Evolutionary conservation across 2,888 invertebrate genomes (phyloP).

Genomic region (Cremastinae sp.): DNA sequence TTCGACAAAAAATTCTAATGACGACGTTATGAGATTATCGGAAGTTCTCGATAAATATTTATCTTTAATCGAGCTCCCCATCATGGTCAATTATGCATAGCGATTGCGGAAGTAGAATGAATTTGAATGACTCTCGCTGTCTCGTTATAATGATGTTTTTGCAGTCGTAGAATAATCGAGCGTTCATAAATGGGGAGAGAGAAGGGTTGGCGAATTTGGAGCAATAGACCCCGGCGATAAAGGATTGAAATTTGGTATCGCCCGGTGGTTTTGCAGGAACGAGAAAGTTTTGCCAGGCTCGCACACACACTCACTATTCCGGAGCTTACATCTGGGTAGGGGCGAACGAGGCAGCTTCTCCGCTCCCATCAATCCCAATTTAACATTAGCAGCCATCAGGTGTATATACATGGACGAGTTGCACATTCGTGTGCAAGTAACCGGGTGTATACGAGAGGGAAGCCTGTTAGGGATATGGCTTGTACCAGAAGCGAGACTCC

Average conservation of each 20-base stretch:
- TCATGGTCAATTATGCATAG: conserved; percentile 2
- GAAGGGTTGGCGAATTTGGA: conserved; percentile 24
- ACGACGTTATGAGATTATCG: no score
- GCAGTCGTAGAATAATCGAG: conserved; percentile 38
- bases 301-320: conserved; percentile 4
- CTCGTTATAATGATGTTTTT: conserved; percentile 48
- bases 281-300: conserved; percentile 18
- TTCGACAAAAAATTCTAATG: no score
- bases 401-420: conserved; percentile 18
- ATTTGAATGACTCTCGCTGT: conserved; percentile 50
- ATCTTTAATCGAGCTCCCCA: conserved; percentile 33
- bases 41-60: conserved; percentile 36
- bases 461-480: conserved; percentile 47
- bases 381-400: conserved; percentile 65
- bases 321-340: conserved; percentile 21
- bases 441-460: conserved; percentile 25
- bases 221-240: conserved; percentile 10
- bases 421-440: background rate
- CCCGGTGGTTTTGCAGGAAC: conserved; percentile 18
- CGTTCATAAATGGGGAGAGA: background rate
- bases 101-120: conserved; percentile 3
- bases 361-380: conserved; percentile 67
- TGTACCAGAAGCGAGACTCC: conserved; percentile 41
- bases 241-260: conserved; percentile 24
- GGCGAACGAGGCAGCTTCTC: conserved; percentile 24